Percentiles rank a stretch among this genome's conserved stretches.
These are phyloP conservation scores for Tiliacea aurago DNA, from an alignment of 2,888 invertebrate species.

Conservation along the genomic window DNA sequence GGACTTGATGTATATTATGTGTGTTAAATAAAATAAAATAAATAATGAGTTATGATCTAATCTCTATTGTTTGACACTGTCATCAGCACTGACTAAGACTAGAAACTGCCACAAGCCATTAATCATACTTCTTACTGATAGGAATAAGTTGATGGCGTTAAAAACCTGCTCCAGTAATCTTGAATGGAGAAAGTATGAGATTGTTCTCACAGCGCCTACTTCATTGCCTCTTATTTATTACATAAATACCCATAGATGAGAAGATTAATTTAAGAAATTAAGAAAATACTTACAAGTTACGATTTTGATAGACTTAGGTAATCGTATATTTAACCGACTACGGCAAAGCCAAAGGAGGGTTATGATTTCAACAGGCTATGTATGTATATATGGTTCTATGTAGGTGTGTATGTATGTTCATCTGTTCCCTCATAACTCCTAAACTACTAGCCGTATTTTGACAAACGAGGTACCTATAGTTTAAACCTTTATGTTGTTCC, in stretches of 20 bases:
- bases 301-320: slow-evolving; percentile 18
- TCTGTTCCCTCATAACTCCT: no score
- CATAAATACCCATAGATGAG: slow-evolving; percentile 54
- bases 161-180: slow-evolving; percentile 63
- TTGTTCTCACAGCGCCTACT: slow-evolving; percentile 60
- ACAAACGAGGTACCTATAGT: no score
- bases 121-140: slow-evolving; percentile 57
- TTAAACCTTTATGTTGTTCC: no score
- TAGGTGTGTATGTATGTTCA: no score
- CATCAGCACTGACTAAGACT: slow-evolving; percentile 33
- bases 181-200: slow-evolving; percentile 71
- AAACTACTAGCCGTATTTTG: no score
- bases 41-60: background rate
- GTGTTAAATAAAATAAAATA: slow-evolving; percentile 7
- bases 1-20: no score
- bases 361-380: no score
- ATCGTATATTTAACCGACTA: background rate
- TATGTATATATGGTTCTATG: no score
- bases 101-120: slow-evolving; percentile 37
- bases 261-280: slow-evolving; percentile 35
- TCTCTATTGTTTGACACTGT: slow-evolving; percentile 37
- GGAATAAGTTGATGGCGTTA: slow-evolving; percentile 63
- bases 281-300: slow-evolving; percentile 8
- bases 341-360: no score
- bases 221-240: slow-evolving; percentile 64